Percentiles rank a stretch among this genome's conserved stretches.
Evolutionary conservation across 2,888 invertebrate genomes (phyloP).

Genomic region (Lepeophtheirus nordmannii): DNA sequence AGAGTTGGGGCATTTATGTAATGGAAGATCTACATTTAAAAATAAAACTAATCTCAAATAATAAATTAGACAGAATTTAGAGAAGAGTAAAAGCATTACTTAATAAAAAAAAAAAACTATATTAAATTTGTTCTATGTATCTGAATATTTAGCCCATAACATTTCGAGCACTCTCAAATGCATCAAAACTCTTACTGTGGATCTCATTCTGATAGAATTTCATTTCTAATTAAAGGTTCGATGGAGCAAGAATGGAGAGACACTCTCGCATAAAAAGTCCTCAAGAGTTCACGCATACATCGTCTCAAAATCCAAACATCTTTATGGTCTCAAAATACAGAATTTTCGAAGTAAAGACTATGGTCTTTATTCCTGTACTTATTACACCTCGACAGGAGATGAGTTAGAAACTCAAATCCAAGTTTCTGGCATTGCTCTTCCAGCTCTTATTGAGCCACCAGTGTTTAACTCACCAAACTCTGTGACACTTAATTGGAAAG

Average conservation of each 20-base stretch:
- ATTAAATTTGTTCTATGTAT: no score
- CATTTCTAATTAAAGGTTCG: not conserved
- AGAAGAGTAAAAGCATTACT: no score
- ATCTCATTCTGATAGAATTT: no score
- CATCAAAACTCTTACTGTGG: no score
- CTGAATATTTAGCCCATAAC: no score
- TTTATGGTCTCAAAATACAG: not conserved
- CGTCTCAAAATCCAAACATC: not conserved
- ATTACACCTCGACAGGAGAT: not conserved
- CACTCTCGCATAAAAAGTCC: not conserved
- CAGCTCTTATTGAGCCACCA: not conserved
- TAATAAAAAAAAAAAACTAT: no score
- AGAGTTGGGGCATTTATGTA: no score
- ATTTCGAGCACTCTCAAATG: no score
- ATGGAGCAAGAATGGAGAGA: not conserved
- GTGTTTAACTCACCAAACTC: not conserved
- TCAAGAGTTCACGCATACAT: not conserved
- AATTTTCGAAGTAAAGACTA: not conserved
- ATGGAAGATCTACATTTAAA: no score
- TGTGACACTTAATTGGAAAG: not conserved
- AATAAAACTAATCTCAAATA: no score
- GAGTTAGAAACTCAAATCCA: not conserved
- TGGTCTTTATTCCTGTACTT: not conserved
- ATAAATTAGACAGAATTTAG: no score
- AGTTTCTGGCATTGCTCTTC: not conserved